phyloP scores from a whole-genome alignment of 1,140 invertebrate species.

The Drosophila navojoa region DNA sequence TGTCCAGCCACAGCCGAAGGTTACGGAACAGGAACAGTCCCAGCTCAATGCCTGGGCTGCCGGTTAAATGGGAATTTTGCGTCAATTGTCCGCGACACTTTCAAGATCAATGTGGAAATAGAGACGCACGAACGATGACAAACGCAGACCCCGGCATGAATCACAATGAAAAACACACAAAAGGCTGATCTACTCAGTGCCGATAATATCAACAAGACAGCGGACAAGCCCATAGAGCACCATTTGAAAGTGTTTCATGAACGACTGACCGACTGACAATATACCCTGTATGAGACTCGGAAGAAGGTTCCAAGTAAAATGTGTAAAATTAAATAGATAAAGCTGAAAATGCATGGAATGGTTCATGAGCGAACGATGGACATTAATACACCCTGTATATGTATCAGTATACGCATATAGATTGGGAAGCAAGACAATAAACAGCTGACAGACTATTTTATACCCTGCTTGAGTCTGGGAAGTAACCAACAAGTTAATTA shows the following conservation, averaged over 20 bases:
- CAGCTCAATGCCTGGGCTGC: constrained; percentile 16
- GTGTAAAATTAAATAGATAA: neutral
- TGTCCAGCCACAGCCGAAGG: constrained; percentile 42
- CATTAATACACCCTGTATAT: too few species aligned
- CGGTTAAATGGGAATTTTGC: constrained; percentile 9
- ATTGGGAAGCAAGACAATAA: too few species aligned
- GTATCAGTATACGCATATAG: too few species aligned
- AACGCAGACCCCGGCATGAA: constrained; percentile 45
- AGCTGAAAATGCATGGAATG: neutral
- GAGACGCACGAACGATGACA: constrained; percentile 13
- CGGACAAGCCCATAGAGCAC: constrained; percentile 25
- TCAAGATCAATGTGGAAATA: constrained; percentile 73
- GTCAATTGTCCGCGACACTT: constrained; percentile 61
- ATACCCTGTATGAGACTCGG: neutral
- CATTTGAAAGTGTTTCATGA: neutral
- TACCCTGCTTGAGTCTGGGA: neutral
- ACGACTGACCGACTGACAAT: neutral
- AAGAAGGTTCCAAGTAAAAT: too few species aligned
- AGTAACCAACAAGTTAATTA: too few species aligned
- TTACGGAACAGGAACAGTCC: constrained; percentile 63
- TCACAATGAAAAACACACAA: constrained; percentile 67
- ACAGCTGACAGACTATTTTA: neutral
- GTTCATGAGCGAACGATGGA: neutral
- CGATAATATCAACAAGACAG: constrained; percentile 10
- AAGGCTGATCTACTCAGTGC: constrained; percentile 13